Conservation (phyloP, 2,113 vertebrate species). For the Myanophis thanlyinensis region DNA sequence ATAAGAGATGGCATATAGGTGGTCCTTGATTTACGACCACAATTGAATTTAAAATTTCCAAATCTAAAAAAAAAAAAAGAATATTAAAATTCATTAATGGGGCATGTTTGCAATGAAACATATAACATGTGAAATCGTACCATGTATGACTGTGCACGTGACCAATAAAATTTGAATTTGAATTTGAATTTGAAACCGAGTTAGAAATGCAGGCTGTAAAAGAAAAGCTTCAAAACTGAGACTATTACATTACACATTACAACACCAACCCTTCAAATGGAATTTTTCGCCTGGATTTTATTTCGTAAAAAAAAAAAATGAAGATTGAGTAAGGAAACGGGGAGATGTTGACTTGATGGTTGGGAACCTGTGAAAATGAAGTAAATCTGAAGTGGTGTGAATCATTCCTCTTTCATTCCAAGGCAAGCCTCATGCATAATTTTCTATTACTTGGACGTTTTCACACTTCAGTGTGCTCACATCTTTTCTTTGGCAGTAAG, state of each 20-base stretch:
- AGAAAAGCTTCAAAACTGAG: not conserved
- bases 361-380: not conserved
- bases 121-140: too few relatives aligned
- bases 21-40: too few relatives aligned
- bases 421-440: not conserved
- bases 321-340: not conserved
- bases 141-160: too few relatives aligned
- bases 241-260: not conserved
- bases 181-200: too few relatives aligned
- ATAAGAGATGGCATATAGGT: not conserved
- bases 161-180: too few relatives aligned
- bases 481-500: not conserved
- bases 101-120: not conserved
- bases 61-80: not conserved
- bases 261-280: not conserved
- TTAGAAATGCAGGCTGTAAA: not conserved
- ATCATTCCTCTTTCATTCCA: not conserved
- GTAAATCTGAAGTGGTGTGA: not conserved
- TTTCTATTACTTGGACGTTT: not conserved
- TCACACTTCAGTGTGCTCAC: not conserved
- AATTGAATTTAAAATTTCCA: too few relatives aligned
- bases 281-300: not conserved
- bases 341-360: not conserved
- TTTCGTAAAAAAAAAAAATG: not conserved
- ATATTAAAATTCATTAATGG: not conserved